phyloP scores from a whole-genome alignment of 2,888 invertebrate genomes.

The Euplagia quadripunctaria region DNA sequence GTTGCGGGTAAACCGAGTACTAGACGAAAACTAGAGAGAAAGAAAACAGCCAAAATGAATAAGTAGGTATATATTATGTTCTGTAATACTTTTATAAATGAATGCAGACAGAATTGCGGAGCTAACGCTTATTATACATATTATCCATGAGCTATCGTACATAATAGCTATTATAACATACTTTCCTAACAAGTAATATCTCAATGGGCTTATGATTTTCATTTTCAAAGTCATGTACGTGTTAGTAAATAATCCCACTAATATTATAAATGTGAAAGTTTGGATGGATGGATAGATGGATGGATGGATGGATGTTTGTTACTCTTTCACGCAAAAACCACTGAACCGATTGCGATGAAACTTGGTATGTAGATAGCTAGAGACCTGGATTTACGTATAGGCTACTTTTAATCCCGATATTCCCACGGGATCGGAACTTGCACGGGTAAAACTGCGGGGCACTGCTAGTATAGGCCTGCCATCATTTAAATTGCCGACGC shows the following conservation, averaged over 20 bases:
- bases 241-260: background rate
- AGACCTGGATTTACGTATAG: too few relatives aligned
- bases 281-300: too few relatives aligned
- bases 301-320: too few relatives aligned
- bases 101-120: background rate
- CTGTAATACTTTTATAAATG: background rate
- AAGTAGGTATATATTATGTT: background rate
- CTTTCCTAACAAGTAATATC: background rate
- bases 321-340: too few relatives aligned
- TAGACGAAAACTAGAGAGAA: background rate
- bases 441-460: too few relatives aligned
- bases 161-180: slow-evolving; percentile 2
- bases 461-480: too few relatives aligned
- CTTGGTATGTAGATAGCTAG: too few relatives aligned
- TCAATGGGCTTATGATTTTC: background rate
- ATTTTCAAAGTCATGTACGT: background rate
- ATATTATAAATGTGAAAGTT: too few relatives aligned
- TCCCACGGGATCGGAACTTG: too few relatives aligned
- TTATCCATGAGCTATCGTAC: background rate
- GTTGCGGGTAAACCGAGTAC: background rate
- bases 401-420: too few relatives aligned
- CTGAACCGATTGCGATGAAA: too few relatives aligned
- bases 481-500: too few relatives aligned
- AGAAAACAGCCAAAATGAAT: background rate
- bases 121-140: background rate